Conservation (phyloP, 2,888 invertebrate species). For the Lepidonotus clava region DNA sequence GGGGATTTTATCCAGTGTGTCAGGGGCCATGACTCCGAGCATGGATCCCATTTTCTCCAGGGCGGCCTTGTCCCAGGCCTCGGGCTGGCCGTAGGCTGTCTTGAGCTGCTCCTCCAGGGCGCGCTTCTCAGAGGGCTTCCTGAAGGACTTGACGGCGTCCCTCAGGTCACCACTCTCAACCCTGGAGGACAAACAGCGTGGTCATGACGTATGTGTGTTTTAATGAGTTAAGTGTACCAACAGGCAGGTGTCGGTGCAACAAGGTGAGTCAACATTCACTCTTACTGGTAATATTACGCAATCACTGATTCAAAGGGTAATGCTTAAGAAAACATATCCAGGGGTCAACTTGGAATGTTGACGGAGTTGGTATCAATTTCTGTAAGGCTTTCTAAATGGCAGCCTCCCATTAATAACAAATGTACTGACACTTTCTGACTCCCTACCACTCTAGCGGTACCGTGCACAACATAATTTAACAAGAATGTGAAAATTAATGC, state of each 20-base stretch:
- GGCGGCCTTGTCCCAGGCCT: neutral
- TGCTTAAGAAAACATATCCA: no score
- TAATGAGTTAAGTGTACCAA: no score
- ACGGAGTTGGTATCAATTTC: no score
- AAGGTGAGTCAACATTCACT: neutral
- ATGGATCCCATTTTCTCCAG: conserved; percentile 19
- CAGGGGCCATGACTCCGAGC: neutral
- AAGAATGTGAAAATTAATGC: no score
- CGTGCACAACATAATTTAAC: no score
- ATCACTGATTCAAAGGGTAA: neutral
- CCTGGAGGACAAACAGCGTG: neutral
- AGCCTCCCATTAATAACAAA: no score
- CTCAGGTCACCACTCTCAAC: neutral
- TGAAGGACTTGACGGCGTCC: neutral
- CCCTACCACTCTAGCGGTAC: no score
- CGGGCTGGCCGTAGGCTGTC: neutral
- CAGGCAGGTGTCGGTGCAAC: no score
- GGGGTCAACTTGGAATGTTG: no score
- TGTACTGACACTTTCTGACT: no score
- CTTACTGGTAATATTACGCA: neutral
- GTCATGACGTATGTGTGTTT: no score
- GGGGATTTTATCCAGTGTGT: neutral
- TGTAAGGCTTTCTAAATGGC: no score
- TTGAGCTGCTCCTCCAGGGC: conserved; percentile 13
- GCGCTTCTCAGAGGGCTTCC: neutral